Evolutionary conservation across 2,888 invertebrate species (phyloP).

Genomic region (Epicampocera succincta): DNA sequence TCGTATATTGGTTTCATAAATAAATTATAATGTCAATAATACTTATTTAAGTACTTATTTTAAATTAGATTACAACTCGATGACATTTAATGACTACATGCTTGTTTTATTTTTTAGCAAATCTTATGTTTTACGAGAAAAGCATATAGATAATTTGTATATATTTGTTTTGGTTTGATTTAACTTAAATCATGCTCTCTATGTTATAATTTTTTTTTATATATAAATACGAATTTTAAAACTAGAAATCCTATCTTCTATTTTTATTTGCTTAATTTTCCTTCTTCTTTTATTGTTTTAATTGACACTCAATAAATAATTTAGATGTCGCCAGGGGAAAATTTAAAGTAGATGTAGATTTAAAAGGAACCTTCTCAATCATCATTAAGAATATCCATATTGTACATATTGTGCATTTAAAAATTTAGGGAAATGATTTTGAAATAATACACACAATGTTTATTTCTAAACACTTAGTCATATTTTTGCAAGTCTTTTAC

Average conservation of each 20-base stretch:
- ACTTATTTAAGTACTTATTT: slow-evolving; percentile 18
- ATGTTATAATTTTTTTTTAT: slow-evolving; percentile 52
- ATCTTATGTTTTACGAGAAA: slow-evolving; percentile 53
- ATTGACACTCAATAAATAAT: slow-evolving; percentile 7
- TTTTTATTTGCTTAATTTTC: too few relatives aligned
- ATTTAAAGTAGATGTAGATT: neutral
- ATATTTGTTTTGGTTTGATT: slow-evolving; percentile 30
- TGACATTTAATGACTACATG: slow-evolving; percentile 28
- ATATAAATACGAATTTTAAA: slow-evolving; percentile 67
- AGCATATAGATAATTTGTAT: slow-evolving; percentile 52
- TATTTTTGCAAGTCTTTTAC: too few relatives aligned
- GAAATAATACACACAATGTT: too few relatives aligned
- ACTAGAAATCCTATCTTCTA: slow-evolving; percentile 63
- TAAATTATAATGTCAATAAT: slow-evolving; percentile 41
- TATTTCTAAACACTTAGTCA: too few relatives aligned
- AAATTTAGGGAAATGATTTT: too few relatives aligned
- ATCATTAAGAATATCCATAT: too few relatives aligned
- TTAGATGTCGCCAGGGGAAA: slow-evolving; percentile 7
- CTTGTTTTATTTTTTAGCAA: slow-evolving; percentile 30
- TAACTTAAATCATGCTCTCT: slow-evolving; percentile 62
- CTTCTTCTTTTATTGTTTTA: slow-evolving; percentile 3
- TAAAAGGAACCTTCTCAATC: too few relatives aligned
- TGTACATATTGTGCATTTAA: too few relatives aligned
- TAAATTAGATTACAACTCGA: slow-evolving; percentile 28
- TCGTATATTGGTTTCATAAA: slow-evolving; percentile 1